A percentile compares a stretch with the other conserved stretches of the same genome.
Evolutionary conservation across 1,140 invertebrate species (phyloP).

Genomic region (Micrasema longulum): DNA sequence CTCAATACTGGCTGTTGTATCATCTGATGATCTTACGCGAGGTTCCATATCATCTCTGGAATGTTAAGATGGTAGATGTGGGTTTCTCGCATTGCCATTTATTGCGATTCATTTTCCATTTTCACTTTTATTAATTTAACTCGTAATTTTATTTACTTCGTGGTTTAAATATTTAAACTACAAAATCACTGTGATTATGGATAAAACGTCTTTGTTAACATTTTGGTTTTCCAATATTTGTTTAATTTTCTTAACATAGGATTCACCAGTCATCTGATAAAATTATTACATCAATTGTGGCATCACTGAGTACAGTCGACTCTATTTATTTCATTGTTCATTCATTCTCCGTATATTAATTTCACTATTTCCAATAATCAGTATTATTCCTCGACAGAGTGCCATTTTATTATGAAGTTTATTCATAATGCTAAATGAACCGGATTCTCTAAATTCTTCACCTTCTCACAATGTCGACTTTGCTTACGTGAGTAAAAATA

Average conservation of each 20-base stretch:
- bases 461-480: conserved; percentile 7
- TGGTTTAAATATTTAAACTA: no score
- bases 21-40: no score
- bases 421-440: conserved; percentile 18
- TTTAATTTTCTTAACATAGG: conserved; percentile 16
- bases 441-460: conserved; percentile 8
- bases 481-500: conserved; percentile 27
- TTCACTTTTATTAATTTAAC: no score
- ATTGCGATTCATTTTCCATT: no score
- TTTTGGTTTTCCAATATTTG: conserved; percentile 14
- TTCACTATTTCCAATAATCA: neutral
- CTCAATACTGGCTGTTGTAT: no score
- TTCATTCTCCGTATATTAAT: neutral
- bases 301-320: conserved; percentile 10
- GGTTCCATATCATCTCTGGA: no score
- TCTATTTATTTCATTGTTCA: conserved; percentile 1
- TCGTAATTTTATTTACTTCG: no score
- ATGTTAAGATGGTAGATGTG: no score
- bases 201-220: conserved; percentile 18
- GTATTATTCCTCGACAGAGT: conserved; percentile 15
- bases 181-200: conserved; percentile 51
- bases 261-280: conserved; percentile 16
- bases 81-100: no score
- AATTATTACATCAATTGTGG: conserved; percentile 24
- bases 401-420: conserved; percentile 20